Evolutionary conservation across 2,797 vertebrate genomes (phyloP), one percentile per base, ranked within the genome.

Genomic region (Sebastes steindachneri): DNA sequence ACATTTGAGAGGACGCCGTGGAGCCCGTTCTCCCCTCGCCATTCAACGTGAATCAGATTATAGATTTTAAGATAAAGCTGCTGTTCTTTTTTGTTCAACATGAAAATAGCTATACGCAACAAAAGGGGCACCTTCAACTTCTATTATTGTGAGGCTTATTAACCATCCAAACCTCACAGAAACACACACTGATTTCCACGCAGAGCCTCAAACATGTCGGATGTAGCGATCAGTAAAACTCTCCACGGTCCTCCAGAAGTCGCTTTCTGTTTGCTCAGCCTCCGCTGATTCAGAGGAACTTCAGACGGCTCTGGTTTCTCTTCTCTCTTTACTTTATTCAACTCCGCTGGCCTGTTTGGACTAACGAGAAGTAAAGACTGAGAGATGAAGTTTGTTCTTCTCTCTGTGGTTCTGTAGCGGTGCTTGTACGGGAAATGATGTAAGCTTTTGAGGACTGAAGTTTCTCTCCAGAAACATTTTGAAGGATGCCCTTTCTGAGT

Each of bases 271-370:
- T 66, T 62, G 19, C 55, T 62, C 37, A 31, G 23, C 5, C 17
- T 59, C 29, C 53, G 37, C 23, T 48, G 33, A 10, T 31, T 77
- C 26, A 7, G 45, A 77, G 41, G 14, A 55, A 70, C 58, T 23
- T 58, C 14, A 51, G 14, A 51, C 14, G 2, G 3, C 65, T 72
- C 21, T n/a, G 55, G 82, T 85, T 88, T 71, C 73, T 66, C 67
- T 89, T 87, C 82, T 75, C 78, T 63, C 17, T 78, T 37, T 14
- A 19, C 3, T 12, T 37, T 37, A 37, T 37, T 37, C 35, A 37
- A 37, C 35, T 37, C 33, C 45, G 25, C 35, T 60, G 51, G 5
- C 8, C 29, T 21, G 19, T 74, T 63, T 26, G 15, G 9, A 33
- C 35, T 9, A 62, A 64, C 1, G 9, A 28, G 66, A 51, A 85